Base-by-base conservation (phyloP, 2,797 vertebrate species). In the Cirrhinus molitorella region DNA sequence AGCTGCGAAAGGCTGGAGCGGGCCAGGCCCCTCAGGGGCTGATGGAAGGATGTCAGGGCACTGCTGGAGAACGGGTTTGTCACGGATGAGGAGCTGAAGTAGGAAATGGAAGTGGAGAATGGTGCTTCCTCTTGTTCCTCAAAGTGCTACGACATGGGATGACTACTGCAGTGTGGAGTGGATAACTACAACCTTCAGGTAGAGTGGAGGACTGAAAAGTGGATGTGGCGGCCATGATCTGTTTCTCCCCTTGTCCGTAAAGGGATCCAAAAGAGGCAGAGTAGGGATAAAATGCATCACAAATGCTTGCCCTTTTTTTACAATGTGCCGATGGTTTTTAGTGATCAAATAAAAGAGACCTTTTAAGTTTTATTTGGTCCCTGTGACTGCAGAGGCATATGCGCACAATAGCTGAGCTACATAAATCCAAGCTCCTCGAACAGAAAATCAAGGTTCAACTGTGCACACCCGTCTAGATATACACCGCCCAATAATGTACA, bases 301-400 rank as follows among this genome's bases (percentile, higher is more conserved):
- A 89, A 72, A 91, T 71, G 89, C 89, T 74, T 85, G 88, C 57
- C 72, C 55, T 57, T 34, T 84, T 75, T 83, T 79, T 74, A 92
- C 90, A 89, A 88, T 84, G 71, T 86, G 87, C 85, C 85, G 86
- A 86, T 89, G 91, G 87, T 91, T 95, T 93, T 94, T 92, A 93
- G 93, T 89, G 92, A 92, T 92, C 91, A 92, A 92, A 95, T 94
- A 94, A 94, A 95, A 94, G 82, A 81, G 89, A 91, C 88, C 93
- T 92, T 94, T 94, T 93, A 94, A 92, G 90, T 94, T 95, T 94
- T 93, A 94, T 93, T 90, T 89, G 93, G 89, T 93, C 92, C 89
- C 89, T 7, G 89, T 78, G 77, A 91, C 86, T 68, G 87, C 85
- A 45, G 83, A 84, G 87, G 86, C 91, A 91, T 90, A 91, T 90